Evolutionary conservation across 1,140 invertebrate species (phyloP), one percentile per base, ranked within the genome.

Genomic region (Drosophila pseudoananassae): DNA sequence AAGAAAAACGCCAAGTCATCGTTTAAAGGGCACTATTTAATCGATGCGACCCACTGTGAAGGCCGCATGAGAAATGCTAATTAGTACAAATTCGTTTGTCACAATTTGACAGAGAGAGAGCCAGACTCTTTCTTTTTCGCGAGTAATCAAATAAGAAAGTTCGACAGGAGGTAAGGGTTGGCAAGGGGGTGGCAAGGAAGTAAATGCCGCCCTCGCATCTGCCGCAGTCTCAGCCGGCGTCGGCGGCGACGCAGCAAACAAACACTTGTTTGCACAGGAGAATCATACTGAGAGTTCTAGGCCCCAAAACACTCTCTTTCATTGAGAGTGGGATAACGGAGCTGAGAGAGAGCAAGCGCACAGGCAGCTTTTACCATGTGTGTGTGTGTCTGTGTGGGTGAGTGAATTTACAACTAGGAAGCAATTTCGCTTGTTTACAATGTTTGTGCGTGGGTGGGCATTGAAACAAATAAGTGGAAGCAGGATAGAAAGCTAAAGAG

Each of bases 201-300:
- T 55, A 36, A 64, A 46, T 52, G 46, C 49, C 45, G 40, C 27
- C 49, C 15, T 17, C 40, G 40, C 40, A 15, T 15, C 49, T 38
- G 59, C 53, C 23, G 36, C 61, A 31, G 61, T 20, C 23, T 27
- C 59, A 49, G 56, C 14, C 60, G 14, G 43, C 63, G 73, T 55
- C 55, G 49, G 56, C 74, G 23, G 36, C 68, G 63, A 59, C 66
- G 80, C 59, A 52, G 58, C 77, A 88, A 88, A 81, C 82, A 88
- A 88, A 88, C 83, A 88, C 83, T 88, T 88, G 83, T 88, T 88
- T 88, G 83, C 83, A 88, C 76, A 88, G 66, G 78, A 88, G 83
- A 68, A 27, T 1, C 25, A 27, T 7, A 27, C 25, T 27, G 25
- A 27, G 25, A 5, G 53, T 43, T 43, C 40, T 43, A 43, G 40